A percentile compares a stretch with the other conserved stretches of the same genome.
phyloP scores from a whole-genome alignment of 2,888 invertebrate genomes.

The Drosophila dives region DNA sequence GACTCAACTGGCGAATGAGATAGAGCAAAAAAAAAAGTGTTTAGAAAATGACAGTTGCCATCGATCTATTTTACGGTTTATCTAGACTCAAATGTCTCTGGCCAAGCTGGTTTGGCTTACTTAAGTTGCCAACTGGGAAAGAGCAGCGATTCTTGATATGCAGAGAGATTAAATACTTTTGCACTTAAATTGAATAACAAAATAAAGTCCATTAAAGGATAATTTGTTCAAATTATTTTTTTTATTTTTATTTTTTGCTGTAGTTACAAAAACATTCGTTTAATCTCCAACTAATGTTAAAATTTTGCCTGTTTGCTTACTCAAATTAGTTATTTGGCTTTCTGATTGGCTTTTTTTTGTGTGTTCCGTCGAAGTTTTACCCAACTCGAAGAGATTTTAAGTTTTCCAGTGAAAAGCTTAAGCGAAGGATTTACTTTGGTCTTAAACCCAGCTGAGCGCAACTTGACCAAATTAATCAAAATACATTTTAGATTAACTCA shows the following conservation, averaged over 20 bases:
- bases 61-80: constrained; percentile 2
- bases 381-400: background rate
- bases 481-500: background rate
- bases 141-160: background rate
- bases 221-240: background rate
- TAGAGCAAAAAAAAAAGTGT: background rate
- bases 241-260: too few species aligned
- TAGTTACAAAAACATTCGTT: background rate
- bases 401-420: background rate
- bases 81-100: constrained; percentile 2
- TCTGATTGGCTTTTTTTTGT: background rate
- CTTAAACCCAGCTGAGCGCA: background rate
- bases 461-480: background rate
- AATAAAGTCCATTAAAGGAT: background rate
- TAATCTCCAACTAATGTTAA: background rate
- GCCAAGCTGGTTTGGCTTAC: background rate
- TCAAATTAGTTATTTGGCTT: background rate
- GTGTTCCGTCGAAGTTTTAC: background rate
- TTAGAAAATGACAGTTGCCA: constrained; percentile 1
- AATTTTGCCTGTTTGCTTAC: background rate
- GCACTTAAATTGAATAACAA: background rate
- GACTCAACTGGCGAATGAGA: constrained; percentile 5
- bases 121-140: background rate
- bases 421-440: background rate
- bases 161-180: background rate